Base-by-base conservation (phyloP, 2,888 invertebrate species). In the Epinotia demarniana region DNA sequence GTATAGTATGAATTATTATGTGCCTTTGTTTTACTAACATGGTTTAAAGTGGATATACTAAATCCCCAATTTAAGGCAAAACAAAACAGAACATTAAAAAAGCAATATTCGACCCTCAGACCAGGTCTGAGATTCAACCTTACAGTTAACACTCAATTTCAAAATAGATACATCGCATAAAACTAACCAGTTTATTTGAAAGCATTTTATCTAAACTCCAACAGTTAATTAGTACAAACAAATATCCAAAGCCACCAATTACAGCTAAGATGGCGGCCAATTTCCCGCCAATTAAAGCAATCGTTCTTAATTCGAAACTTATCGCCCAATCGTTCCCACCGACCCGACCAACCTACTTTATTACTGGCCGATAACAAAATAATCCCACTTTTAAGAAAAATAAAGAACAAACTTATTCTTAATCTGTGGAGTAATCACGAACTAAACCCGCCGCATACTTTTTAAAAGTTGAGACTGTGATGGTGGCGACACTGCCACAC, bases 341-440 rank as follows among this genome's bases (percentile, higher is more conserved):
- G 62, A 70, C 70, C 70, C 68, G 58, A 58, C 69, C 73, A 53
- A 84, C 89, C 89, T 89, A 88, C 89, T 91, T 91, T 91, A 91
- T 90, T 87, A 87, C 88, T 81, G 81, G 80, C 83, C 85, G 91
- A 91, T 91, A 91, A 91, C 91, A 87, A 90, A 91, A 89, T 91
- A 91, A 91, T 91, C 91, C 89, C 86, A 64, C 70, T 71, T 75
- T 75, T 60, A 75, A 75, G 75, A 75, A 75, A 75, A 75, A 75
- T 87, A 86, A 89, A 88, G 85, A 78, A 80, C 80, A 81, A 82
- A 83, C 82, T 83, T 85, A 84, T 63, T 66, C 77, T 75, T 77
- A 83, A 83, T 81, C 83, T 83, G 89, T 87, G 64, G 70, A 11
- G n/a, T 18, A 53, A 66, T 66, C 60, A n/a, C 13, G 39, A 60